Base-by-base conservation (phyloP, 2,797 vertebrate species). In the Mormyrus proboscirostris region DNA sequence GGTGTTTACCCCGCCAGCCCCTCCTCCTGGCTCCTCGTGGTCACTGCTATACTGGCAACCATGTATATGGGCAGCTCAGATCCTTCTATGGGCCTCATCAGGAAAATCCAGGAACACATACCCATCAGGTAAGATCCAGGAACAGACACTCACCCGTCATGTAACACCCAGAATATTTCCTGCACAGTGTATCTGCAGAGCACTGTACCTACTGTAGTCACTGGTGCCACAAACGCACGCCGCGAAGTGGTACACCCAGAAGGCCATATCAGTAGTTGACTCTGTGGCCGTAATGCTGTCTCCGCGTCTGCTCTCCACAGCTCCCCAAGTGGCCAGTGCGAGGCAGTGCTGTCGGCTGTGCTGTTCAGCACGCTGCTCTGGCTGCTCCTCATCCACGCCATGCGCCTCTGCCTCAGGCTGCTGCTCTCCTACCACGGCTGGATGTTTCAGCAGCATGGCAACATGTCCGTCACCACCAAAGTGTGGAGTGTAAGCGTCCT, bases 11-110 rank as follows among this genome's bases (percentile, higher is more conserved):
- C 97, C 0, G 97, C 97, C 57, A 97, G 96, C 90, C 96, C 96
- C 0, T 96, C 96, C 86, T 97, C 96, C 89, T 97, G 97, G 97
- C 94, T 97, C 2, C 97, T 97, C 88, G 96, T 97, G 49, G 95
- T 96, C 90, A 95, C 96, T 86, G 96, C 96, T 0, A 97, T 97
- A 89, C 94, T 97, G 92, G 96, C 96, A 3, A 96, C 96, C 79
- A 96, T 96, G 92, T 97, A 96, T 92, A 95, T 95, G 33, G 73
- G 73, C 88, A 96, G 95, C 88, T 95, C 97, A 0, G 97, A 97
- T 90, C 97, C 97, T 85, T 97, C 97, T 90, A 95, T 97, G 94
- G 97, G 97, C 16, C 95, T 97, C 90, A 97, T 97, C 89, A 94
- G 94, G 88, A 97, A 96, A 93, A 97, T 97, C 91, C 96, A 96